Evolutionary conservation across 2,113 vertebrate genomes (phyloP).

Genomic region (Hyperopisus bebe): DNA sequence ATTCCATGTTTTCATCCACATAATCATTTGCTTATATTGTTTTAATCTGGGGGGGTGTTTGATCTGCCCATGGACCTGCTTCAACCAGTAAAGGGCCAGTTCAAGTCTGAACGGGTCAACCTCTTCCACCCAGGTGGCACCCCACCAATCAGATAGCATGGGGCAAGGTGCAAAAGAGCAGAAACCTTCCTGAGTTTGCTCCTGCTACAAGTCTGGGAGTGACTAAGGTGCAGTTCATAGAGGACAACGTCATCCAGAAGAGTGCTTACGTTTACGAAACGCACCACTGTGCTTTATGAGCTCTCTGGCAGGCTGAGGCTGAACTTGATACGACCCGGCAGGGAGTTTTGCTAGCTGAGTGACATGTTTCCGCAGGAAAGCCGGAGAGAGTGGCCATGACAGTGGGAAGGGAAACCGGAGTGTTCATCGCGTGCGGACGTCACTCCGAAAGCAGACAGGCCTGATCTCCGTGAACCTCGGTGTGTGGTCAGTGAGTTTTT

Average conservation of each 20-base stretch:
- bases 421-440: not conserved
- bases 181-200: not conserved
- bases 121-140: not conserved
- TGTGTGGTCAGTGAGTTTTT: not conserved
- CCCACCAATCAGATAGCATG: not conserved
- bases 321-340: not conserved
- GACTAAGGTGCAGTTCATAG: not conserved
- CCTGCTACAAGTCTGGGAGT: not conserved
- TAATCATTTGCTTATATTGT: not conserved
- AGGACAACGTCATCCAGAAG: not conserved
- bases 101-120: not conserved
- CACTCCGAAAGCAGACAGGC: not conserved
- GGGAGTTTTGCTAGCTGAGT: not conserved
- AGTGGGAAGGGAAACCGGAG: not conserved
- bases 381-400: not conserved
- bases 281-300: not conserved
- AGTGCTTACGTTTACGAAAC: not conserved
- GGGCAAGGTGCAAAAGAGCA: not conserved
- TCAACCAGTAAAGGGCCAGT: not conserved
- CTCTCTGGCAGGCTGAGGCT: not conserved
- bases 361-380: not conserved
- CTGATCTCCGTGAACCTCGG: not conserved
- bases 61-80: not conserved
- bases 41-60: not conserved
- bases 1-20: not conserved